These are phyloP conservation scores for Pardalotus punctatus DNA, from an alignment of 2,113 vertebrate species.

Conservation along the genomic window DNA sequence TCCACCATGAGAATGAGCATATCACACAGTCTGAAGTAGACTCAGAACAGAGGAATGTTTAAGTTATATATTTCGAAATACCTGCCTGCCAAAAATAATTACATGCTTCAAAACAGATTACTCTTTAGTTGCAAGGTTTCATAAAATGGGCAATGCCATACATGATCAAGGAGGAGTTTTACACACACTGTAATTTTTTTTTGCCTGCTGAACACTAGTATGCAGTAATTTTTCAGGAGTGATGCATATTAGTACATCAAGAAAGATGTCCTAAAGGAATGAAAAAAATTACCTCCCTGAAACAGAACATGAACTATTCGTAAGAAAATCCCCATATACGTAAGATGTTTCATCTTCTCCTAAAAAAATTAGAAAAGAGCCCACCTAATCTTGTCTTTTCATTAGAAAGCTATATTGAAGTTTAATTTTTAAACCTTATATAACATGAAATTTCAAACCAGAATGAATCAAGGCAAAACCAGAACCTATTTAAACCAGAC, in stretches of 20 bases:
- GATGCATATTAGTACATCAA: not conserved
- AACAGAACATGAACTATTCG: not conserved
- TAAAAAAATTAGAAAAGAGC: not conserved
- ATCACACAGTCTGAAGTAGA: not conserved
- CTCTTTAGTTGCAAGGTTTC: not conserved
- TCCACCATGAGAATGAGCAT: not conserved
- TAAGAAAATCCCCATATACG: not conserved
- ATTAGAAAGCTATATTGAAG: not conserved
- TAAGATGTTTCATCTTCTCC: not conserved
- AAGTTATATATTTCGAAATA: not conserved
- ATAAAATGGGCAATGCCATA: not conserved
- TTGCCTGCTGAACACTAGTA: not conserved
- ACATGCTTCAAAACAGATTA: conserved; percentile 1
- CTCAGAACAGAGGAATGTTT: not conserved
- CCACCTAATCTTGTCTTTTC: not conserved
- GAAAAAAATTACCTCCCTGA: not conserved
- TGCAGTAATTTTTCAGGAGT: not conserved
- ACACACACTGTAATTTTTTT: not conserved
- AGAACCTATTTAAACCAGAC: not conserved
- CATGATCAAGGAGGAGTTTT: not conserved
- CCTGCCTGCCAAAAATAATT: not conserved
- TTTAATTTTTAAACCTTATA: not conserved
- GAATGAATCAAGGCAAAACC: not conserved
- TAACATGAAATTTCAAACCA: not conserved
- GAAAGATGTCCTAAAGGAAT: not conserved